Conservation (phyloP, 2,797 vertebrate genomes). For the Bradypodion ventrale region DNA sequence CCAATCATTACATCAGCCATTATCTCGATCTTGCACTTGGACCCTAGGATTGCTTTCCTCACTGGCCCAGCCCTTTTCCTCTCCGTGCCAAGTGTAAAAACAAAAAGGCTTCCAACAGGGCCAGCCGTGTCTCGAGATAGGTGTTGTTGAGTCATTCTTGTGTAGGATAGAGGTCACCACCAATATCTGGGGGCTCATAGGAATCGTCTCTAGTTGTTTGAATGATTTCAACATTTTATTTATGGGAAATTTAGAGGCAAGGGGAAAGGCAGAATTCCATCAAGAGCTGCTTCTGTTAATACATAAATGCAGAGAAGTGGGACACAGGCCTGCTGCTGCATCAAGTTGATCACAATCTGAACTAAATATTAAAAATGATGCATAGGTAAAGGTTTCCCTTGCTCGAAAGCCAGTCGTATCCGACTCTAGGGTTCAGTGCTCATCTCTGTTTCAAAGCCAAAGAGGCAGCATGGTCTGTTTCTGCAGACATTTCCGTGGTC, state of each 20-base stretch:
- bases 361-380: neutral
- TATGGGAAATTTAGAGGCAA: neutral
- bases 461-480: no score
- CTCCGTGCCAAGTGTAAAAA: conserved; percentile 26
- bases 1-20: conserved; percentile 20
- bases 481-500: no score
- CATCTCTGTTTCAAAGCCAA: no score
- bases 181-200: neutral
- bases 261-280: neutral
- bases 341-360: neutral
- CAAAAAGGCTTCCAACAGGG: conserved; percentile 7
- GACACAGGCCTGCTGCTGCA: conserved; percentile 26
- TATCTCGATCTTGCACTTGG: conserved; percentile 27
- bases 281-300: neutral
- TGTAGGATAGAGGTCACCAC: neutral
- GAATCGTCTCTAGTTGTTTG: neutral
- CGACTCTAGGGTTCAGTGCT: no score
- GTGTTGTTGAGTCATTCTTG: conserved; percentile 34
- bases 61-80: conserved; percentile 7
- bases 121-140: conserved; percentile 36
- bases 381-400: no score
- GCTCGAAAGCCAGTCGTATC: no score
- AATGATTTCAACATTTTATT: neutral
- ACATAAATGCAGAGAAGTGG: neutral
- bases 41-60: neutral